These are phyloP conservation scores for Halyomorpha halys DNA, from an alignment of 1,140 invertebrate genomes.

Conservation along the genomic window DNA sequence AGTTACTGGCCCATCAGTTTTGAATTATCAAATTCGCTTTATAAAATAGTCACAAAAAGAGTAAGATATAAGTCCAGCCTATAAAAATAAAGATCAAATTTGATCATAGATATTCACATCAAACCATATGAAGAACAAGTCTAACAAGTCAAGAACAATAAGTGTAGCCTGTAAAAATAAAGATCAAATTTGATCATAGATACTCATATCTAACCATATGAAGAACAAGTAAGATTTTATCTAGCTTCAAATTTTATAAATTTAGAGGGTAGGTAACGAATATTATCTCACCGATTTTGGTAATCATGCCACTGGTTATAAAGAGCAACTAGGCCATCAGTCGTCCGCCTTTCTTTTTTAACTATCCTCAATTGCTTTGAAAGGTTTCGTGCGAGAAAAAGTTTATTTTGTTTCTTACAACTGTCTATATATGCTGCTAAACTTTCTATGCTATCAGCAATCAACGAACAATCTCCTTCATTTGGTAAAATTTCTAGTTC, in stretches of 20 bases:
- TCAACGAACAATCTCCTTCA: neutral
- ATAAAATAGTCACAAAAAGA: no score
- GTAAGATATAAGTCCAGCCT: no score
- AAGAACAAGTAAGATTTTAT: neutral
- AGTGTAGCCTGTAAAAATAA: no score
- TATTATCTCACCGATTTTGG: conserved; percentile 19
- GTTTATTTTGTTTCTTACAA: neutral
- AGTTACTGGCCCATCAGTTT: no score
- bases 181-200: no score
- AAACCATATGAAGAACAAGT: no score
- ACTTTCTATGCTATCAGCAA: conserved; percentile 7
- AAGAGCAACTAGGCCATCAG: conserved; percentile 15
- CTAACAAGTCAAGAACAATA: no score
- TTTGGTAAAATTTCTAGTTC: neutral
- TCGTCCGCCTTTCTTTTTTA: conserved; percentile 8
- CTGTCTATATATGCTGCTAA: neutral
- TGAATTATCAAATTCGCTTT: no score
- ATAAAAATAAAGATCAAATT: no score
- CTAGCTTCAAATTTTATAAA: no score
- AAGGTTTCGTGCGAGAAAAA: neutral
- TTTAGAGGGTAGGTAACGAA: neutral
- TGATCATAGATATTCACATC: no score
- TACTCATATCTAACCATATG: no score
- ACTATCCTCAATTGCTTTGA: neutral
- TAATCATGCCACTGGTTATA: conserved; percentile 21